A percentile compares a stretch with the other conserved stretches of the same genome.
phyloP scores from a whole-genome alignment of 2,888 invertebrate species.

The Drosophila mettleri region DNA sequence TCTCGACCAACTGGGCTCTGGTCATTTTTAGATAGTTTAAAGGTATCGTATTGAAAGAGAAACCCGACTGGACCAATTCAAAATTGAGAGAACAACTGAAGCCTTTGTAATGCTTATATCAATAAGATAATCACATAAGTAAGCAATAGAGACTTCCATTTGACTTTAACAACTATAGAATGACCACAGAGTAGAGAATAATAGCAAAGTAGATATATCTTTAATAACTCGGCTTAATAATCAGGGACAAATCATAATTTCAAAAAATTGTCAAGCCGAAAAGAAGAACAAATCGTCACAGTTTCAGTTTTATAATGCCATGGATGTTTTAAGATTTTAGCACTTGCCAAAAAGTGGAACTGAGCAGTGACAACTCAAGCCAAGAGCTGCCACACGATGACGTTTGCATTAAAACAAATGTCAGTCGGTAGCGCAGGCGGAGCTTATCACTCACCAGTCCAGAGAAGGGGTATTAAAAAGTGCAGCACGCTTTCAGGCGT shows the following conservation, averaged over 20 bases:
- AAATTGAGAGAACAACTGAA: neutral
- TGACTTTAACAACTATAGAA: neutral
- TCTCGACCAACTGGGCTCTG: neutral
- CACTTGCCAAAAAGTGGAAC: conserved; percentile 33
- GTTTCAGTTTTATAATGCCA: conserved; percentile 65
- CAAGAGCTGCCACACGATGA: conserved; percentile 64
- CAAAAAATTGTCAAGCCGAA: neutral
- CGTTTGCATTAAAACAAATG: conserved; percentile 77
- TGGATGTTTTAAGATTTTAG: conserved; percentile 61
- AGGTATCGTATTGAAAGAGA: no score
- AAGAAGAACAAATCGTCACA: conserved; percentile 15
- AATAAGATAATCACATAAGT: conserved; percentile 3
- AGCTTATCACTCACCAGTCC: conserved; percentile 62
- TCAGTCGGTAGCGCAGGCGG: conserved; percentile 60
- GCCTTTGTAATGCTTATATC: neutral
- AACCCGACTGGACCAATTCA: neutral
- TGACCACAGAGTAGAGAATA: neutral
- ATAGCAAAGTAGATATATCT: neutral
- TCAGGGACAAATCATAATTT: conserved; percentile 1
- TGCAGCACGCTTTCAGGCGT: conserved; percentile 73
- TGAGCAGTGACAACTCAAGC: conserved; percentile 21
- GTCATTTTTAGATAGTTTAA: conserved; percentile 2
- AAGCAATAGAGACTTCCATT: neutral
- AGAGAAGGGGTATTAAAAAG: conserved; percentile 68
- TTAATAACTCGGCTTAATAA: conserved; percentile 3